Evolutionary conservation across 1,140 invertebrate genomes (phyloP).

Genomic region (Penaeus vannamei): DNA sequence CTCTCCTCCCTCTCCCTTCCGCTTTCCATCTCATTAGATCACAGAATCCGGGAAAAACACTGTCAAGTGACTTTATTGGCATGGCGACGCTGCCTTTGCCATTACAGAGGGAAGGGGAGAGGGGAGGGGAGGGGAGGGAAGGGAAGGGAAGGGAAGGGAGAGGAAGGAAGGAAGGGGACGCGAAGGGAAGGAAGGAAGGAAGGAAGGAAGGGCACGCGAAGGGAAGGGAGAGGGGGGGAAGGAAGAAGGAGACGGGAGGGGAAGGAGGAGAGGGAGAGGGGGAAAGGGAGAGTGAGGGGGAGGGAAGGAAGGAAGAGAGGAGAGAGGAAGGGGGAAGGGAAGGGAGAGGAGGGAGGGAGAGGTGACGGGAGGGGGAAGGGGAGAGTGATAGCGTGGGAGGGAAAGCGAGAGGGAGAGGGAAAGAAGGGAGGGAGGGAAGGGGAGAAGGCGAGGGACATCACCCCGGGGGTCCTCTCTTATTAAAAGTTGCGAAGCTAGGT

Average conservation of each 20-base stretch:
- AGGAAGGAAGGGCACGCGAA: not conserved
- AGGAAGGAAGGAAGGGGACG: not conserved
- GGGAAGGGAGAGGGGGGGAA: not conserved
- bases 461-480: too few species aligned
- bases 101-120: too few species aligned
- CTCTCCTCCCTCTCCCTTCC: not conserved
- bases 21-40: not conserved
- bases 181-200: too few species aligned
- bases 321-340: not conserved
- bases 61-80: too few species aligned
- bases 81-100: too few species aligned
- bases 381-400: not conserved
- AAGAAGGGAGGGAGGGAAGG: too few species aligned
- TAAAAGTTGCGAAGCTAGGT: too few species aligned
- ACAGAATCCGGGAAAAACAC: too few species aligned
- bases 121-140: not conserved
- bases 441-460: too few species aligned
- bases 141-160: not conserved
- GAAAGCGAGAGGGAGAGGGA: too few species aligned
- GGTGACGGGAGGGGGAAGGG: not conserved
- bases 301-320: not conserved
- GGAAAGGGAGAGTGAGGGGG: not conserved
- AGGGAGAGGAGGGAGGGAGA: not conserved
- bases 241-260: too few species aligned
- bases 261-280: conserved; percentile 6